Conservation (phyloP, 1,140 invertebrate genomes). For the Grapholita molesta region DNA sequence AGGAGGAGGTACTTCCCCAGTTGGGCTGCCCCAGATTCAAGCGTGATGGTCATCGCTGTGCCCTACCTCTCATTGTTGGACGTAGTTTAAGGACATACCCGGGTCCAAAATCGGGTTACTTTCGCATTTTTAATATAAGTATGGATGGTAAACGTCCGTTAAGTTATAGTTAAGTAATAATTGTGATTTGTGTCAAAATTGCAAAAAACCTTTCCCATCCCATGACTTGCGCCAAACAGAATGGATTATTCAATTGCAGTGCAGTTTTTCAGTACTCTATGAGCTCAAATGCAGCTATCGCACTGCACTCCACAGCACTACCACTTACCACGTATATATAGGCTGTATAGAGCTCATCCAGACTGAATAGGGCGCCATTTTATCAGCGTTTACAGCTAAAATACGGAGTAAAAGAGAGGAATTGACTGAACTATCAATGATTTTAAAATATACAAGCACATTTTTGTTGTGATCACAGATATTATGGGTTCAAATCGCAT, state of each 20-base stretch:
- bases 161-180: too few relatives aligned
- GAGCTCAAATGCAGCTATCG: constrained; percentile 20
- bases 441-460: not conserved
- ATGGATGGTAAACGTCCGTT: too few relatives aligned
- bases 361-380: not conserved
- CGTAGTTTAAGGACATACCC: too few relatives aligned
- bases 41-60: too few relatives aligned
- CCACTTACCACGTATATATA: not conserved
- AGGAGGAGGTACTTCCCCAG: too few relatives aligned
- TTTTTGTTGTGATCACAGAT: too few relatives aligned
- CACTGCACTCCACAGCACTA: not conserved
- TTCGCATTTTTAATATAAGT: too few relatives aligned
- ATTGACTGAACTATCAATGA: not conserved
- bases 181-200: too few relatives aligned
- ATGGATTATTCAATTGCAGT: constrained; percentile 54
- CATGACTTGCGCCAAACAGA: constrained; percentile 20
- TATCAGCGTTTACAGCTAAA: constrained; percentile 7
- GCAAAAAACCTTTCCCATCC: not conserved
- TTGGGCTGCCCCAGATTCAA: too few relatives aligned
- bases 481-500: too few relatives aligned
- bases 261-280: constrained; percentile 35
- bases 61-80: too few relatives aligned
- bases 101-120: too few relatives aligned
- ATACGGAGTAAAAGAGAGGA: not conserved
- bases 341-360: not conserved